Percentiles rank a stretch among this genome's conserved stretches.
phyloP scores from a whole-genome alignment of 2,888 invertebrate species.

The Lapara coniferarum region DNA sequence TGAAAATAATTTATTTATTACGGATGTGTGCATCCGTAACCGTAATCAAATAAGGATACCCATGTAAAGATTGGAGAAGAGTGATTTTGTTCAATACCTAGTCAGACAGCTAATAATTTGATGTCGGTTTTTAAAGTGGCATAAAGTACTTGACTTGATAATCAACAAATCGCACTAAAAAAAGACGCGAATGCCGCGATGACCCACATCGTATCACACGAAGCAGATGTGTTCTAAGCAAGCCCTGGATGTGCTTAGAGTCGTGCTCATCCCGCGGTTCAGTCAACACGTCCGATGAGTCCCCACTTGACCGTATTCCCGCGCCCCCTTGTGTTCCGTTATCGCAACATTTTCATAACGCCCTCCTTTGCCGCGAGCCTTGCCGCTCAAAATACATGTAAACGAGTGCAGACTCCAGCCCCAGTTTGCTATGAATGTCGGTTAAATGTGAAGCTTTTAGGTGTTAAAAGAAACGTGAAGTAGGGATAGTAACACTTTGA shows the following conservation, averaged over 20 bases:
- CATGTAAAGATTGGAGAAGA: no score
- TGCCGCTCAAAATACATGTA: slow-evolving; percentile 15
- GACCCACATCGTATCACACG: background rate
- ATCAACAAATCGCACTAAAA: no score
- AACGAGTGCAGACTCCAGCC: slow-evolving; percentile 1
- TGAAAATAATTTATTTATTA: no score
- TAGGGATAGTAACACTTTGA: no score
- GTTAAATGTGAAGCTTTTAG: background rate
- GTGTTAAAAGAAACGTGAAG: background rate
- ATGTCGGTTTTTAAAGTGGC: no score
- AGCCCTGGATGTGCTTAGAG: background rate
- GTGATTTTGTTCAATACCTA: no score
- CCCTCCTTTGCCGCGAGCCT: slow-evolving; percentile 15
- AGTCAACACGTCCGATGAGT: slow-evolving; percentile 21
- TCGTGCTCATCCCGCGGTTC: slow-evolving; percentile 2
- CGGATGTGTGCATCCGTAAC: no score
- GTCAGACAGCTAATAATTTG: no score
- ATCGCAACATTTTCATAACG: slow-evolving; percentile 17
- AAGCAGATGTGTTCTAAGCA: slow-evolving; percentile 1
- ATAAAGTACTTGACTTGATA: no score
- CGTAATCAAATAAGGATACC: no score
- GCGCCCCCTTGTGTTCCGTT: background rate
- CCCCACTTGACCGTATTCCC: slow-evolving; percentile 24
- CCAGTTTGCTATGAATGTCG: slow-evolving; percentile 4
- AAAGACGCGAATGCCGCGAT: no score